Conservation (phyloP, 92 coral and sea anemone genomes). For the Parazoanthus darwini region DNA sequence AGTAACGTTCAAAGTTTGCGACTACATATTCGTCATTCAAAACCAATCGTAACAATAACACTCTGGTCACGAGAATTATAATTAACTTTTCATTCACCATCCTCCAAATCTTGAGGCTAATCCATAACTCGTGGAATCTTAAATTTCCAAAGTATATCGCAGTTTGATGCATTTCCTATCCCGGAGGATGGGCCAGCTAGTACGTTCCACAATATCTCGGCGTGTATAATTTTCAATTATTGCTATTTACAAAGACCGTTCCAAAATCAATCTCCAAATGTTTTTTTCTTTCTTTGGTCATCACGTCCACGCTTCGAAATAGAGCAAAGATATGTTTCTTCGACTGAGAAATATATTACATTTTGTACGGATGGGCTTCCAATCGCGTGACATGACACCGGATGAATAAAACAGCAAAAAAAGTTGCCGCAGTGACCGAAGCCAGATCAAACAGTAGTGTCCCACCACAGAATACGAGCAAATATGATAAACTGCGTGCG, state of each 20-base stretch:
- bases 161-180: background rate
- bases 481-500: constrained; percentile 2
- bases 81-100: background rate
- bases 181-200: background rate
- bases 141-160: constrained; percentile 1
- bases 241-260: constrained; percentile 8
- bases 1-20: background rate
- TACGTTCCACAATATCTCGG: background rate
- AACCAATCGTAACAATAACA: constrained; percentile 8
- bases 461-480: constrained; percentile 6
- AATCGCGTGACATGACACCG: constrained; percentile 35
- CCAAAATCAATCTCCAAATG: background rate
- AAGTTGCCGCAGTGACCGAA: background rate
- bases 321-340: background rate
- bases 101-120: background rate
- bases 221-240: background rate
- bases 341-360: background rate
- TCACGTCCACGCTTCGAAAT: background rate
- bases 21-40: constrained; percentile 1
- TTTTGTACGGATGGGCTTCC: background rate
- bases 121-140: background rate
- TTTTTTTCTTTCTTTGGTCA: background rate
- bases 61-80: constrained; percentile 13
- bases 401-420: background rate
- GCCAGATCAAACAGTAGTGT: background rate